Percentiles rank a stretch among this genome's conserved stretches.
Evolutionary conservation across 2,797 vertebrate species (phyloP).

Genomic region (Pithecia hirsuta): DNA sequence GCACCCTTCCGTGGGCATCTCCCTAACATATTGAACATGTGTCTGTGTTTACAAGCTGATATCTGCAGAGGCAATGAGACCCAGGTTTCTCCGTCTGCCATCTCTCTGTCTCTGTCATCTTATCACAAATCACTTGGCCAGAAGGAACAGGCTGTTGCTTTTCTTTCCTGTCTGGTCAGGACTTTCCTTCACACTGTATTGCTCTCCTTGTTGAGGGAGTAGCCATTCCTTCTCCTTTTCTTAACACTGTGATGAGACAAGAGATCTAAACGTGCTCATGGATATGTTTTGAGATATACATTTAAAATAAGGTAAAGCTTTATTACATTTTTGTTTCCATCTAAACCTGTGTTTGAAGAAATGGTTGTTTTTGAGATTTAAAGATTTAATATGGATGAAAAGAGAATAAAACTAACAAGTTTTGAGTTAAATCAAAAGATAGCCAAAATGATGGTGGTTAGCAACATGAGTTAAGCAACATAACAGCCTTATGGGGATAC

Average conservation of each 20-base stretch:
- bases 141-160: not conserved
- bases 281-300: not conserved
- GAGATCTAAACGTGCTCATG: not conserved
- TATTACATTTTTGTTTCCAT: not conserved
- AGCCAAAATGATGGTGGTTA: not conserved
- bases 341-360: not conserved
- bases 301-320: not conserved
- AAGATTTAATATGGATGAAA: not conserved
- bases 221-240: not conserved
- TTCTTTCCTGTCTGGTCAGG: not conserved
- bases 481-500: not conserved
- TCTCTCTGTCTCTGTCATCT: not conserved
- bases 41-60: not conserved
- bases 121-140: not conserved
- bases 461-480: not conserved
- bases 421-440: not conserved
- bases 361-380: not conserved
- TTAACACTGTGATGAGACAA: not conserved
- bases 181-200: not conserved
- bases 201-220: not conserved
- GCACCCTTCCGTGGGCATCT: not conserved
- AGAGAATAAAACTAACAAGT: not conserved
- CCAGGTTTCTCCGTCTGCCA: not conserved
- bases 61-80: not conserved
- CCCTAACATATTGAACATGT: not conserved